phyloP scores from a whole-genome alignment of 2,113 vertebrate species.

The Megaleporinus macrocephalus region DNA sequence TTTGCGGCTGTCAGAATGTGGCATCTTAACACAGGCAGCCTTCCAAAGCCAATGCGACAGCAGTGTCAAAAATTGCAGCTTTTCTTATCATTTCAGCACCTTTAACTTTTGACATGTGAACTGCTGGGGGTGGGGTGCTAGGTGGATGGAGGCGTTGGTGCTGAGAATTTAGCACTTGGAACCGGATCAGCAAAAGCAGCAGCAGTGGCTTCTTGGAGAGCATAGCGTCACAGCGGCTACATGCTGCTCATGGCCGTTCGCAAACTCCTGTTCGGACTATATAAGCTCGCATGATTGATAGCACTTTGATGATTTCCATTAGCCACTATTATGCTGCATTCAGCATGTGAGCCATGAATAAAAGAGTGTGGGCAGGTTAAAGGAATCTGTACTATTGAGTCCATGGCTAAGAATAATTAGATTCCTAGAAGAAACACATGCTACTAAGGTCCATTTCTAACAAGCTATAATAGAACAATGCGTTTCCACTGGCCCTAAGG shows the following conservation, averaged over 20 bases:
- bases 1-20: constrained; percentile 42
- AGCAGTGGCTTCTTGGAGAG: constrained; percentile 17
- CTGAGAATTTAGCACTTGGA: constrained; percentile 12
- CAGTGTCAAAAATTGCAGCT: neutral
- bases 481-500: neutral
- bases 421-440: neutral
- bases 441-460: neutral
- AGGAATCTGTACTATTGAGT: constrained; percentile 11
- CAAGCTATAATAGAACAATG: neutral
- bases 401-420: neutral
- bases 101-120: constrained; percentile 19
- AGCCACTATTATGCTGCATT: constrained; percentile 19
- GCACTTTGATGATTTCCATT: constrained; percentile 37
- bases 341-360: neutral
- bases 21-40: neutral
- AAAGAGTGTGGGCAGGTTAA: constrained; percentile 21
- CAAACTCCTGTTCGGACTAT: neutral
- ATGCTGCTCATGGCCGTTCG: constrained; percentile 14
- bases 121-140: neutral
- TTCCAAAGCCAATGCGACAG: constrained; percentile 7
- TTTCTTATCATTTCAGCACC: constrained; percentile 35
- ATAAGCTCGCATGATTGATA: neutral
- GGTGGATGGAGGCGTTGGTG: neutral
- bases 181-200: neutral
- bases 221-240: neutral